Conservation (phyloP, 2,888 invertebrate genomes). For the Napeogenes sylphis region DNA sequence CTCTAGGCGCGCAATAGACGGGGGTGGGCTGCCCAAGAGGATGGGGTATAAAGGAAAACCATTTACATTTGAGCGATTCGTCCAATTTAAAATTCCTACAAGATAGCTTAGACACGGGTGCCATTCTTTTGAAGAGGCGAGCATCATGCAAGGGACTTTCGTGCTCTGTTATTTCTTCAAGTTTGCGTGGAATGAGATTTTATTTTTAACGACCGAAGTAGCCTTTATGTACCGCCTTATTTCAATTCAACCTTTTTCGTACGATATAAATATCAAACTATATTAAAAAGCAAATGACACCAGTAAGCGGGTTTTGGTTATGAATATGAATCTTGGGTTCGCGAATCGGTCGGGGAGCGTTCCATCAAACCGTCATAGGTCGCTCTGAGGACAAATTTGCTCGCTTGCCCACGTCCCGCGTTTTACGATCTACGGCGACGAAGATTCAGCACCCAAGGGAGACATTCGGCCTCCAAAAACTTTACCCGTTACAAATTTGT, state of each 20-base stretch:
- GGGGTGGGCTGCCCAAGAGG: conserved; percentile 73
- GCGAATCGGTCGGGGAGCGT: conserved; percentile 71
- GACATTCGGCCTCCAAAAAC: conserved; percentile 77
- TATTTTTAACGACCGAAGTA: conserved; percentile 50
- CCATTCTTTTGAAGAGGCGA: conserved; percentile 75
- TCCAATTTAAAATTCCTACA: conserved; percentile 80
- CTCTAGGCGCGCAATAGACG: conserved; percentile 76
- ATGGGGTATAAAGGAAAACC: conserved; percentile 79
- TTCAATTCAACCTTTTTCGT: no score
- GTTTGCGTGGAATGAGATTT: conserved; percentile 40
- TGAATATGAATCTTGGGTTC: conserved; percentile 74
- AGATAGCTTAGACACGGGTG: conserved; percentile 77
- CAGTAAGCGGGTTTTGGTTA: conserved; percentile 63
- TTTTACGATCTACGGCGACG: conserved; percentile 76
- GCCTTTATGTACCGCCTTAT: conserved; percentile 12
- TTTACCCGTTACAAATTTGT: conserved; percentile 79
- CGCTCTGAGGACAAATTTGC: conserved; percentile 76
- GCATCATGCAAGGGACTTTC: conserved; percentile 67
- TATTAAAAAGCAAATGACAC: conserved; percentile 31
- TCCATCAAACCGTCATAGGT: conserved; percentile 78
- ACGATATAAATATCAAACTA: neutral
- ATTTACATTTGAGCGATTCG: conserved; percentile 80
- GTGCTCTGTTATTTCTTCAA: conserved; percentile 42
- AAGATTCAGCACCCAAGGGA: conserved; percentile 78
- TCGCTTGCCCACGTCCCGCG: conserved; percentile 76